Evolutionary conservation across 2,888 invertebrate species (phyloP).

Genomic region (Torymus auratus): DNA sequence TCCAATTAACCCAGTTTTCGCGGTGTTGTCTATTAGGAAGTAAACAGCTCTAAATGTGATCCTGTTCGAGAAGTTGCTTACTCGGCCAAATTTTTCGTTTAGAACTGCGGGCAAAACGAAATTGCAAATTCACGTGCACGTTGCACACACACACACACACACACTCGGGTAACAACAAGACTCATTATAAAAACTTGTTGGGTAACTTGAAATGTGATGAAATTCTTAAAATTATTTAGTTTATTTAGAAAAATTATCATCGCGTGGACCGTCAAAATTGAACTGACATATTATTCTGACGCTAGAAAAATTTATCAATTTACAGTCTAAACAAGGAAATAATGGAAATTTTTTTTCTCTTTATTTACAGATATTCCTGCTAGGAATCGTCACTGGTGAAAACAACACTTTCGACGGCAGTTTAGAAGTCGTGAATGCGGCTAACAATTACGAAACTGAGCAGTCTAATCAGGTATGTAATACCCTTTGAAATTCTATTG

Average conservation of each 20-base stretch:
- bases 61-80: conserved; percentile 24
- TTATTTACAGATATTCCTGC: conserved; percentile 70
- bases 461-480: conserved; percentile 68
- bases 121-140: conserved; percentile 12
- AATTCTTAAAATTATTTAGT: conserved; percentile 1
- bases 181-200: conserved; percentile 6
- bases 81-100: conserved; percentile 26
- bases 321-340: neutral
- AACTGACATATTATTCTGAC: too few relatives aligned
- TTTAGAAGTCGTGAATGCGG: conserved; percentile 64
- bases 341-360: conserved; percentile 14
- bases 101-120: neutral
- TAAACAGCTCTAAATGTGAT: conserved; percentile 14
- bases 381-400: conserved; percentile 70
- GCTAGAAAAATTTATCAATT: too few relatives aligned
- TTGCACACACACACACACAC: too few relatives aligned
- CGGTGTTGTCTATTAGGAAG: neutral
- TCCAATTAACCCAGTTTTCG: conserved; percentile 33
- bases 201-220: neutral
- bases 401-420: conserved; percentile 71
- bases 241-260: too few relatives aligned
- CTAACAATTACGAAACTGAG: conserved; percentile 64
- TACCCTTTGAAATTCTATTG: too few relatives aligned
- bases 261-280: too few relatives aligned
- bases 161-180: neutral